Conservation (phyloP, 2,113 vertebrate genomes). For the Herpailurus yagouaroundi region DNA sequence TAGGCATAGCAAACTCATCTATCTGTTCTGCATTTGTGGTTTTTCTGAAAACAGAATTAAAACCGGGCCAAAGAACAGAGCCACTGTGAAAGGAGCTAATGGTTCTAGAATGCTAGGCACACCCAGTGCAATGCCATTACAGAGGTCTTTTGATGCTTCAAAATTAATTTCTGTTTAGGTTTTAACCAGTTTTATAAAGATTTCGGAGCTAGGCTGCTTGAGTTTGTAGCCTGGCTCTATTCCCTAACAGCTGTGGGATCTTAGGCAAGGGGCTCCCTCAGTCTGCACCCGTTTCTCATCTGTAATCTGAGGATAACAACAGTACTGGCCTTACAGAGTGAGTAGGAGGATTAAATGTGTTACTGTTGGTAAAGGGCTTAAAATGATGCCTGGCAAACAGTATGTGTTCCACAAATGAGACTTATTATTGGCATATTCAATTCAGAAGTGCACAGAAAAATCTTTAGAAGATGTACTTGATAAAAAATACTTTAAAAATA, state of each 20-base stretch:
- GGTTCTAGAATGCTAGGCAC: background rate
- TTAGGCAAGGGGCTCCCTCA: background rate
- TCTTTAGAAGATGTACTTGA: conserved; percentile 41
- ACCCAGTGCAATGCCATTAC: background rate
- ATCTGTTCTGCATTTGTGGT: background rate
- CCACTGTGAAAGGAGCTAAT: background rate
- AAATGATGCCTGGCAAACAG: background rate
- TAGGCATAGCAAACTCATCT: background rate
- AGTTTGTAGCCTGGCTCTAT: background rate
- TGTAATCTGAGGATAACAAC: background rate
- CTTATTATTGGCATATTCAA: background rate
- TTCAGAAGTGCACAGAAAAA: conserved; percentile 40
- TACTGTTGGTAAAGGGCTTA: background rate
- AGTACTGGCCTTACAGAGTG: background rate
- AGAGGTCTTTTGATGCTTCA: background rate
- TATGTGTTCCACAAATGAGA: background rate
- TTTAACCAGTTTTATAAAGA: background rate
- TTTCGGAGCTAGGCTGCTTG: background rate
- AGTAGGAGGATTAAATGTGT: background rate
- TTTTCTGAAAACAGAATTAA: conserved; percentile 37
- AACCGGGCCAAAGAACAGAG: background rate
- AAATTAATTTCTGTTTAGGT: background rate
- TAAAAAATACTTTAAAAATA: conserved; percentile 83
- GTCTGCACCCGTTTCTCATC: background rate
- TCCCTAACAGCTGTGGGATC: background rate